A percentile compares a stretch with the other conserved stretches of the same genome.
These are phyloP conservation scores for Hydraecia micacea DNA, from an alignment of 2,888 invertebrate genomes.

Conservation along the genomic window DNA sequence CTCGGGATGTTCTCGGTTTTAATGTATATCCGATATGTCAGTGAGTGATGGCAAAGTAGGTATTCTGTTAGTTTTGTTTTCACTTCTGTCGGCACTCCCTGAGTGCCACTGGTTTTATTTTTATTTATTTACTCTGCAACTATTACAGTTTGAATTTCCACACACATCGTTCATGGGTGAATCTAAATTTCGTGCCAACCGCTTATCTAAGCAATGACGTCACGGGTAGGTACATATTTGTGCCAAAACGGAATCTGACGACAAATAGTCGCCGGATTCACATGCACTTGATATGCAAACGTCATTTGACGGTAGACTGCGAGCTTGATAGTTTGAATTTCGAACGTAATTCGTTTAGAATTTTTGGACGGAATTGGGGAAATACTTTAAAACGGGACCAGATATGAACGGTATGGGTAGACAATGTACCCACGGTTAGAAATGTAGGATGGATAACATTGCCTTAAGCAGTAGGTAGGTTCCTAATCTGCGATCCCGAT, in stretches of 20 bases:
- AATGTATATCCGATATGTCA: too few species aligned
- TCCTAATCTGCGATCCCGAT: too few species aligned
- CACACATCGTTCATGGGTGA: constrained; percentile 2
- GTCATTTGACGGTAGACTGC: constrained; percentile 46
- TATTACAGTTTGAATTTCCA: not conserved
- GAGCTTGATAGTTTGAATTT: constrained; percentile 38
- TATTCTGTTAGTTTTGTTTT: too few species aligned
- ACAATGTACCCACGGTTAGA: not conserved
- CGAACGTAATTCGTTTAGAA: constrained; percentile 1
- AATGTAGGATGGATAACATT: not conserved
- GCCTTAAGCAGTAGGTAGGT: too few species aligned
- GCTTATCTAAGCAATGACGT: constrained; percentile 49
- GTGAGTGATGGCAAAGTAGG: too few species aligned
- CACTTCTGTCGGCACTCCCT: too few species aligned
- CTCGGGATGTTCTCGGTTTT: too few species aligned
- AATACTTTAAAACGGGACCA: not conserved
- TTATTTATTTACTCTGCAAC: not conserved
- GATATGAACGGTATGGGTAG: not conserved
- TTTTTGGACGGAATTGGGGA: not conserved
- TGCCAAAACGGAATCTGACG: constrained; percentile 60
- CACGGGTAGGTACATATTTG: constrained; percentile 19
- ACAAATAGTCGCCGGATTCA: constrained; percentile 49
- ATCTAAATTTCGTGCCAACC: constrained; percentile 44
- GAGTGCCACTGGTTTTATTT: too few species aligned
- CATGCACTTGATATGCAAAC: constrained; percentile 57